These are phyloP conservation scores for Ophion costatus DNA, from an alignment of 2,888 invertebrate genomes.

Conservation along the genomic window DNA sequence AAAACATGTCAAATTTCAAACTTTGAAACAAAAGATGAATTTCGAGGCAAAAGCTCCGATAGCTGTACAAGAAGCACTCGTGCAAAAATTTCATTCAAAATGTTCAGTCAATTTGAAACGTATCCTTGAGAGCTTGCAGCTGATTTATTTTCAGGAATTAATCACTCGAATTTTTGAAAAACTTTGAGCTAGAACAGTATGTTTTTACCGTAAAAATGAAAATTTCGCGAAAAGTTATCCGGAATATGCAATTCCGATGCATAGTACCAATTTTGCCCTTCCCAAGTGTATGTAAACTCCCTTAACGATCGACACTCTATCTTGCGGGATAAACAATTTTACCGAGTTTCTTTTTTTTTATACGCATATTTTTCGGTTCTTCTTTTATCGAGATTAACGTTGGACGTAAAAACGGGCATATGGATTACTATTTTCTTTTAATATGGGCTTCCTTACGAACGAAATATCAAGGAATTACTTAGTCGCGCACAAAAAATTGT, in stretches of 20 bases:
- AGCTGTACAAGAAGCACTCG: not conserved
- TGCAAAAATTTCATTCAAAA: not conserved
- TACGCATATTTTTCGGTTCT: not conserved
- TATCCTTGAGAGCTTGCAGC: not conserved
- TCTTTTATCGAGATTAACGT: conserved; percentile 45
- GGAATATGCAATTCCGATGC: not conserved
- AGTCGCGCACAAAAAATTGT: conserved; percentile 61
- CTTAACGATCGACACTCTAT: not conserved
- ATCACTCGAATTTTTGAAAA: not conserved
- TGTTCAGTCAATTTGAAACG: not conserved
- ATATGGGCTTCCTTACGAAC: conserved; percentile 37
- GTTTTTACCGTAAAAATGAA: not conserved
- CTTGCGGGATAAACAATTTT: conserved; percentile 23
- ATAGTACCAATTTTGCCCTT: not conserved
- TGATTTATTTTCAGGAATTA: not conserved
- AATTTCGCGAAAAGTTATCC: not conserved
- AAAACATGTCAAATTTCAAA: not conserved
- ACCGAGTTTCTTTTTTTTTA: conserved; percentile 4
- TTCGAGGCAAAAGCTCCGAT: not conserved
- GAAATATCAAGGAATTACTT: conserved; percentile 44
- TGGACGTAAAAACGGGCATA: conserved; percentile 48
- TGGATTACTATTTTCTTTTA: conserved; percentile 39
- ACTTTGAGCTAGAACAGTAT: not conserved
- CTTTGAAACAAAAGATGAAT: not conserved
- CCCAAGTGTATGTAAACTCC: not conserved